Base-by-base conservation (phyloP, 2,888 invertebrate genomes). In the Agriotes lineatus region DNA sequence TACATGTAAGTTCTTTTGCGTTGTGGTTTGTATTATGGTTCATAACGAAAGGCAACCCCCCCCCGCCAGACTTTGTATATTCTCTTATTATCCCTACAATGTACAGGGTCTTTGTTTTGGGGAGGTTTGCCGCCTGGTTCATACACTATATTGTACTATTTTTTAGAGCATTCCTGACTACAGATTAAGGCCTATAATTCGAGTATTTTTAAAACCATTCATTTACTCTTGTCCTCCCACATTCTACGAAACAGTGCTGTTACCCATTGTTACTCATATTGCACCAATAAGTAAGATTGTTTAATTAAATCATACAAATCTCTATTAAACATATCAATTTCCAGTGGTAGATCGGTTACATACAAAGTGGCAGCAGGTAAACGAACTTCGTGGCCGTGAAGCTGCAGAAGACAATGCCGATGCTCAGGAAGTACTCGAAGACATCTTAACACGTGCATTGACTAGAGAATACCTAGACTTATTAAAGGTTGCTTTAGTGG, bases 391-490 rank as follows among this genome's bases (percentile, higher is more conserved):
- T 77, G 93, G 93, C 80, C 89, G 91, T 1, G 93, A 93, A 22
- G 90, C 91, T 58, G 85, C 93, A 9, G 93, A 92, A 72, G 93
- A 93, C 75, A 93, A 94, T 73, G 90, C 91, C 58, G 92, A 94
- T 79, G 90, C 92, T 0, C 93, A 94, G 81, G 95, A 95, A 82
- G 92, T 95, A 1, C 85, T 95, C 0, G 94, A 95, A 78, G 95
- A 95, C 78, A 93, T 95, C 86, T 85, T 97, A 54, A 94, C 95
- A 69, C 87, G 96, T 66, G 93, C 93, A 66, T 85, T 96, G 62
- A 95, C 96, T 0, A 88, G 96, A 68, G 97, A 97, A 82, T 95
- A 96, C 80, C 84, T 97, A 20, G 96, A 96, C 76, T 89, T 96
- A 0, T 83, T 96, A 0, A 84, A 89, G 85, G 90, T 92, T 20